These are phyloP conservation scores for Melipona quadrifasciata DNA, from an alignment of 1,140 invertebrate species.

Conservation along the genomic window DNA sequence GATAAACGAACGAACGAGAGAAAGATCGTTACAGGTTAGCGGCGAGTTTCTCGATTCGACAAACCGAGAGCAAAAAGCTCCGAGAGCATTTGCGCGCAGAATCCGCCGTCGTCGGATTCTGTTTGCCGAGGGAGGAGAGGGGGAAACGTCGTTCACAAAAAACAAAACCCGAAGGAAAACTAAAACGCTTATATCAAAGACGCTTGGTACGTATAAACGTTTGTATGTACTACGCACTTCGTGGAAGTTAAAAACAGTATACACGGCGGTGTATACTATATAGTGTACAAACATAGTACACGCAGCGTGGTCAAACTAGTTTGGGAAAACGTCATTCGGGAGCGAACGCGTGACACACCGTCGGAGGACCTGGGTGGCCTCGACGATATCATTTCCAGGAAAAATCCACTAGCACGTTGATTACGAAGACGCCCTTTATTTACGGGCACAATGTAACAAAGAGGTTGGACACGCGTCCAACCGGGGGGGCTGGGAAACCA, in stretches of 20 bases:
- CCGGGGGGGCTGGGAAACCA: slow-evolving; percentile 5
- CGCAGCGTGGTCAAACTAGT: slow-evolving; percentile 3
- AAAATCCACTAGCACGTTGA: slow-evolving; percentile 11
- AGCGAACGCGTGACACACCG: not conserved
- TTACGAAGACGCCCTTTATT: slow-evolving; percentile 24
- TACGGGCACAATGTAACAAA: slow-evolving; percentile 17
- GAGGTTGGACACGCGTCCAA: slow-evolving; percentile 12
- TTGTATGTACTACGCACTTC: too few relatives aligned
- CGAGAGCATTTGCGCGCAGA: too few relatives aligned
- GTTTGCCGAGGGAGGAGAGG: too few relatives aligned
- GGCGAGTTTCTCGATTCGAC: slow-evolving; percentile 4
- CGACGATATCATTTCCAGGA: not conserved
- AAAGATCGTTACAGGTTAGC: not conserved
- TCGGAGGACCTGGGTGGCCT: not conserved
- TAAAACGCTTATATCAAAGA: too few relatives aligned
- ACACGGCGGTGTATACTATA: too few relatives aligned
- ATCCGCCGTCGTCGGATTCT: too few relatives aligned
- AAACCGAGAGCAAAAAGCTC: not conserved
- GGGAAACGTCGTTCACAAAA: too few relatives aligned
- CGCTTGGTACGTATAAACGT: too few relatives aligned
- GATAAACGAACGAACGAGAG: too few relatives aligned
- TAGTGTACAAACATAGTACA: not conserved
- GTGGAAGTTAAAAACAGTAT: too few relatives aligned
- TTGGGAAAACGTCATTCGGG: not conserved
- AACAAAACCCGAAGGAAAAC: too few relatives aligned